phyloP scores from a whole-genome alignment of 1,140 invertebrate genomes.

The Galendromus occidentalis region DNA sequence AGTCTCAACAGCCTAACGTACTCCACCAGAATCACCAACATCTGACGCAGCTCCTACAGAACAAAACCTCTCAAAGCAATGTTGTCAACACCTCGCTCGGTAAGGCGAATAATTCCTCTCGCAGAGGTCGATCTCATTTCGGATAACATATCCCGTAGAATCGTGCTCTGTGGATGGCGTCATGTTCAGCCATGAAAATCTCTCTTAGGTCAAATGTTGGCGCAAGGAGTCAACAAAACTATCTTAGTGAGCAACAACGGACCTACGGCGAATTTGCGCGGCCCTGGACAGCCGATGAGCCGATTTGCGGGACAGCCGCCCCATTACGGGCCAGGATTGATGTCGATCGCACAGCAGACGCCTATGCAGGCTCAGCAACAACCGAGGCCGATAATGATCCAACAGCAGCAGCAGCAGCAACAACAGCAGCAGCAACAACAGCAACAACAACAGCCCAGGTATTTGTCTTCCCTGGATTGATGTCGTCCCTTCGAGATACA shows the following conservation, averaged over 20 bases:
- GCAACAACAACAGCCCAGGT: slow-evolving; percentile 14
- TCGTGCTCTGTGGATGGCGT: background rate
- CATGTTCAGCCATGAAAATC: background rate
- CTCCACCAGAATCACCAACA: slow-evolving; percentile 12
- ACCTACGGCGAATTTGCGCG: background rate
- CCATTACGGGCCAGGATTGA: background rate
- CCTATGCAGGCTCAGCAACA: slow-evolving; percentile 13
- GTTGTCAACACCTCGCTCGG: slow-evolving; percentile 13
- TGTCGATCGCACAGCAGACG: slow-evolving; percentile 11
- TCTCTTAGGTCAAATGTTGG: background rate
- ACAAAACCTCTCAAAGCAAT: slow-evolving; percentile 11
- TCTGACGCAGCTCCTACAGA: slow-evolving; percentile 13
- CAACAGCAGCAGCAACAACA: slow-evolving; percentile 16
- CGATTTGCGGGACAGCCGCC: background rate
- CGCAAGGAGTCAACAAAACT: slow-evolving; percentile 13
- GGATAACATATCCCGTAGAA: background rate
- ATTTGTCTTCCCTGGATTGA: too few relatives aligned
- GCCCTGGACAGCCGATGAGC: background rate
- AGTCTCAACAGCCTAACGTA: slow-evolving; percentile 12
- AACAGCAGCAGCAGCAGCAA: slow-evolving; percentile 9
- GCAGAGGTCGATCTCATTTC: too few relatives aligned
- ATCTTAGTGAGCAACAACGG: slow-evolving; percentile 5
- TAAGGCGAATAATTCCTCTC: too few relatives aligned
- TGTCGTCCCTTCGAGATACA: too few relatives aligned
- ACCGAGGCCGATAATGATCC: slow-evolving; percentile 8